Conservation (phyloP, 2,797 vertebrate genomes). For the Acanthopagrus latus region DNA sequence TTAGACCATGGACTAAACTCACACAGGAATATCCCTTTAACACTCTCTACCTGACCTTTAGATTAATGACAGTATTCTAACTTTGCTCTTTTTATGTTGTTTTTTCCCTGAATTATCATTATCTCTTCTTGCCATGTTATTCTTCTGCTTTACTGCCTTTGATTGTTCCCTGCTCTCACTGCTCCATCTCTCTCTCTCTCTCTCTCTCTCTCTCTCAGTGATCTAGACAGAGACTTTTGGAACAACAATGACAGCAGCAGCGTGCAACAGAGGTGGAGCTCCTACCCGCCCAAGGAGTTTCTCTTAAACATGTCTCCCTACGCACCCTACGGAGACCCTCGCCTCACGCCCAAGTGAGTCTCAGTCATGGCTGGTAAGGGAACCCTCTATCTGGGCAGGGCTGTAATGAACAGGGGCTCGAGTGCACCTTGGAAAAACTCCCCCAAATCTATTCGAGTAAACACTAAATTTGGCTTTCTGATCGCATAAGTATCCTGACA, state of each 20-base stretch:
- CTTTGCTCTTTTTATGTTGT: background rate
- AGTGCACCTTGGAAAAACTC: constrained; percentile 24
- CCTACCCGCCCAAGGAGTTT: constrained; percentile 99
- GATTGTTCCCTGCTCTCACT: constrained; percentile 19
- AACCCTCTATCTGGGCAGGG: constrained; percentile 74
- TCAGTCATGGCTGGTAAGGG: constrained; percentile 86
- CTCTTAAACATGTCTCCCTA: constrained; percentile 99
- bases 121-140: constrained; percentile 6
- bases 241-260: constrained; percentile 99
- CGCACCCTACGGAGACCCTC: constrained; percentile 97
- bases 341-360: constrained; percentile 99
- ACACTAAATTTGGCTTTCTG: constrained; percentile 15
- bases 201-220: constrained; percentile 80
- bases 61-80: constrained; percentile 14
- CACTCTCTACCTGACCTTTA: constrained; percentile 25
- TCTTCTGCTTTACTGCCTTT: constrained; percentile 17
- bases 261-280: constrained; percentile 99
- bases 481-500: constrained; percentile 16
- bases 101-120: background rate
- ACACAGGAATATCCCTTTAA: too few relatives aligned
- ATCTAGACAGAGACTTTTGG: constrained; percentile 99
- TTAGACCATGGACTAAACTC: too few relatives aligned
- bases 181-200: constrained; percentile 32
- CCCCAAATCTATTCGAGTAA: background rate
- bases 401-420: constrained; percentile 74